Percentiles rank a stretch among this genome's conserved stretches.
Evolutionary conservation across 2,113 vertebrate species (phyloP).

Genomic region (Muntiacus muntjak): DNA sequence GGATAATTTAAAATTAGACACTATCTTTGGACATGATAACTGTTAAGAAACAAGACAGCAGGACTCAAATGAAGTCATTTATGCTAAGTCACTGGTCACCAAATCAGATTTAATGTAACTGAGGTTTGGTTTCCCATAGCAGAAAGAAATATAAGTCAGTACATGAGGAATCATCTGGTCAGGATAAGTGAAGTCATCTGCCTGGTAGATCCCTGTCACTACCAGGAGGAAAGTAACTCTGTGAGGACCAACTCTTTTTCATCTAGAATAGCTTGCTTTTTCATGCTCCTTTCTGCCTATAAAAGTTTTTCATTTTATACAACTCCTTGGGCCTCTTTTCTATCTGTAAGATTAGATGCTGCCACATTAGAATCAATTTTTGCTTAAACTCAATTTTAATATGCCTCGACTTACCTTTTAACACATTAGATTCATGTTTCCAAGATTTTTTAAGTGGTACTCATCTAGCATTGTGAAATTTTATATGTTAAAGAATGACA

Average conservation of each 20-base stretch:
- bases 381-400: neutral
- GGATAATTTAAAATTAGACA: neutral
- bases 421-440: neutral
- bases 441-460: neutral
- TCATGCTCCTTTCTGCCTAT: neutral
- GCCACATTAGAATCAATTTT: neutral
- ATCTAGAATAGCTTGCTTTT: neutral
- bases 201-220: neutral
- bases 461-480: neutral
- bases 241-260: neutral
- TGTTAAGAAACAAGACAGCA: neutral
- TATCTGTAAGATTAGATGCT: neutral
- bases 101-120: neutral
- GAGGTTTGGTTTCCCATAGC: neutral
- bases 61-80: neutral
- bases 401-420: neutral
- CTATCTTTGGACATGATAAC: rapidly evolving
- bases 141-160: neutral
- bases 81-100: neutral
- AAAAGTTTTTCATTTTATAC: neutral
- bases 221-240: neutral
- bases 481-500: neutral
- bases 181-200: neutral
- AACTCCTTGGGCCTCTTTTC: neutral
- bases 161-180: neutral